phyloP scores from a whole-genome alignment of 2,797 vertebrate species.

The Sebastes umbrosus region DNA sequence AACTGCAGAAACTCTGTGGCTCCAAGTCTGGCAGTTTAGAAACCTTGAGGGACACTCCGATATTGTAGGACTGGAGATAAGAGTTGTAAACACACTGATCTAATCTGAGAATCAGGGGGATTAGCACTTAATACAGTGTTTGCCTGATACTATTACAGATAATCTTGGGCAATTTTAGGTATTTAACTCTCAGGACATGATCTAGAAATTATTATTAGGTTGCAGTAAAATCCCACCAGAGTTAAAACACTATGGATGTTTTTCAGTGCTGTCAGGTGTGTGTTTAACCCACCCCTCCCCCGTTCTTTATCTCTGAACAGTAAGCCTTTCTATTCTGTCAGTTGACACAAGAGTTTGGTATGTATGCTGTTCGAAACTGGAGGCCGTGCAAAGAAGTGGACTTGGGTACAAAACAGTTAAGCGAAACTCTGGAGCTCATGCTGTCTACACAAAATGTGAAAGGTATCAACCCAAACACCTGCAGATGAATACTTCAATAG shows the following conservation, averaged over 20 bases:
- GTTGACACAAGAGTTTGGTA: constrained; percentile 30
- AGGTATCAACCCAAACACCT: not conserved
- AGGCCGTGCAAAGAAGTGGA: not conserved
- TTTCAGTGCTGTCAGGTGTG: not conserved
- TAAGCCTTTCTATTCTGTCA: not conserved
- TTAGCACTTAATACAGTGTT: constrained; percentile 56
- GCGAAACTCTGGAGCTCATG: not conserved
- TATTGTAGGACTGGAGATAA: constrained; percentile 50
- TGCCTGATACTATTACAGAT: constrained; percentile 45
- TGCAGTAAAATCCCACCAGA: constrained; percentile 2
- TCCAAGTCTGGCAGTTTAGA: constrained; percentile 29
- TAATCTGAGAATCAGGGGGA: constrained; percentile 58
- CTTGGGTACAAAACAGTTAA: not conserved
- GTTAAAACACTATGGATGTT: not conserved
- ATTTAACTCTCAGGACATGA: constrained; percentile 38
- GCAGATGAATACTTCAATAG: not conserved
- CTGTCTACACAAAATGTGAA: not conserved
- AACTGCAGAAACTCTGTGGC: constrained; percentile 25
- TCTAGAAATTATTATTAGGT: constrained; percentile 38
- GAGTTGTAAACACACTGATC: constrained; percentile 54
- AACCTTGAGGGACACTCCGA: constrained; percentile 34
- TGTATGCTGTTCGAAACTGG: constrained; percentile 1
- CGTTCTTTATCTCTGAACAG: constrained; percentile 27
- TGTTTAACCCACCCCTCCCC: not conserved
- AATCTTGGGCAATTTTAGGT: constrained; percentile 25